A percentile compares a stretch with the other conserved stretches of the same genome.
Conservation (phyloP, 2,888 invertebrate species). For the Electrophaes corylata region DNA sequence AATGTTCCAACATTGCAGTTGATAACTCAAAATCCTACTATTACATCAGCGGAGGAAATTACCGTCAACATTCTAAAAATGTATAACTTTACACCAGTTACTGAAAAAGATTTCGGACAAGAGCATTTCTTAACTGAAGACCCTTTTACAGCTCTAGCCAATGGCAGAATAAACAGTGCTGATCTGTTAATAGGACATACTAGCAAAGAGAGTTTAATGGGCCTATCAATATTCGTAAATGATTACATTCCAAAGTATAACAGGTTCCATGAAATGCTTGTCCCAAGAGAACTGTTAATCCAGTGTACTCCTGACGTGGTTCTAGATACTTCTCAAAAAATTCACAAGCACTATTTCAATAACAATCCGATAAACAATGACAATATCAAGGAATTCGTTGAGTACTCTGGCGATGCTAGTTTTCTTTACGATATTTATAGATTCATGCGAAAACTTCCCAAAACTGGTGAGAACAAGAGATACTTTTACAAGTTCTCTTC, state of each 20-base stretch:
- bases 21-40: slow-evolving; percentile 38
- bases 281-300: slow-evolving; percentile 45
- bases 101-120: slow-evolving; percentile 47
- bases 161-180: slow-evolving; percentile 68
- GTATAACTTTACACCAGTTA: slow-evolving; percentile 44
- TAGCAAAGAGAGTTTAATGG: slow-evolving; percentile 83
- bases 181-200: slow-evolving; percentile 88
- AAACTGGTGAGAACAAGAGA: slow-evolving; percentile 30
- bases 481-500: slow-evolving; percentile 53
- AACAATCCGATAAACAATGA: slow-evolving; percentile 35
- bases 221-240: slow-evolving; percentile 11
- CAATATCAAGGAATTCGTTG: slow-evolving; percentile 41
- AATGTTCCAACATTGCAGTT: slow-evolving; percentile 46
- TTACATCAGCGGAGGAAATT: slow-evolving; percentile 32
- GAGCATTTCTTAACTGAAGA: slow-evolving; percentile 44
- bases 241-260: slow-evolving; percentile 35
- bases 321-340: slow-evolving; percentile 41
- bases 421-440: slow-evolving; percentile 44
- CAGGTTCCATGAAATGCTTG: slow-evolving; percentile 42
- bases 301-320: slow-evolving; percentile 37
- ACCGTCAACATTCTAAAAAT: slow-evolving; percentile 30
- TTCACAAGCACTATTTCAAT: slow-evolving; percentile 45
- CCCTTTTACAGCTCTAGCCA: slow-evolving; percentile 37
- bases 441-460: slow-evolving; percentile 38
- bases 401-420: slow-evolving; percentile 37